These are phyloP conservation scores for Drosophila watanabei DNA, from an alignment of 1,140 invertebrate species.

Conservation along the genomic window DNA sequence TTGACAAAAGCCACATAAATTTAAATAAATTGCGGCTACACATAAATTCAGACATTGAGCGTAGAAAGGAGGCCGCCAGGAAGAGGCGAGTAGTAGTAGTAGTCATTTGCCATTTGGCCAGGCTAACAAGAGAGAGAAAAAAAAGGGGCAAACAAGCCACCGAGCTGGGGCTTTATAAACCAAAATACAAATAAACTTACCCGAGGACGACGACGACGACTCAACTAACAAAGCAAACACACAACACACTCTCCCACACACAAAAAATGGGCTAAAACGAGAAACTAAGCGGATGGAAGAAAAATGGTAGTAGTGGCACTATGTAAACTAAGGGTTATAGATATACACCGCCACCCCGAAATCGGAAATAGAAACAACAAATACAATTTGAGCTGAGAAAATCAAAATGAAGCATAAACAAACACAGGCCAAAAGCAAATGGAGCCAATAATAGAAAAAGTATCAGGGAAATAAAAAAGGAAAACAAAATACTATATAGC, in stretches of 20 bases:
- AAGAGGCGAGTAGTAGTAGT: conserved; percentile 9
- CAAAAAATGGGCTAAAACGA: conserved; percentile 55
- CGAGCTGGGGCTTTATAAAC: conserved; percentile 57
- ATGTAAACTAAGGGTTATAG: conserved; percentile 59
- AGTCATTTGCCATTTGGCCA: conserved; percentile 45
- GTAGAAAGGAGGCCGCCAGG: conserved; percentile 2
- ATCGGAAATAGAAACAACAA: conserved; percentile 80
- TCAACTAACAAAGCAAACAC: conserved; percentile 79
- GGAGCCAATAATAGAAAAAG: conserved; percentile 76
- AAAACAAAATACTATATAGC: conserved; percentile 26
- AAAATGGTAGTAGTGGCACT: conserved; percentile 29
- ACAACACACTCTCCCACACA: not conserved
- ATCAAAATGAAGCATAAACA: conserved; percentile 83
- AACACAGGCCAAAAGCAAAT: conserved; percentile 72
- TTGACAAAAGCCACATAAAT: conserved; percentile 83
- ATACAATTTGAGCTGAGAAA: conserved; percentile 79
- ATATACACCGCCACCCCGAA: conserved; percentile 36
- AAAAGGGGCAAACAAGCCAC: conserved; percentile 13
- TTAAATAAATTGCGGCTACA: conserved; percentile 80
- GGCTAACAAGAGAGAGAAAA: conserved; percentile 29
- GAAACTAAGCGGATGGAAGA: conserved; percentile 52
- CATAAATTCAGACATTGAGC: conserved; percentile 77
- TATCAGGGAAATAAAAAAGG: conserved; percentile 17
- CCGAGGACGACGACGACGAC: conserved; percentile 65
- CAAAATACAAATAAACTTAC: conserved; percentile 78